Conservation (phyloP, 2,113 vertebrate species). For the Entosphenus tridentatus region DNA sequence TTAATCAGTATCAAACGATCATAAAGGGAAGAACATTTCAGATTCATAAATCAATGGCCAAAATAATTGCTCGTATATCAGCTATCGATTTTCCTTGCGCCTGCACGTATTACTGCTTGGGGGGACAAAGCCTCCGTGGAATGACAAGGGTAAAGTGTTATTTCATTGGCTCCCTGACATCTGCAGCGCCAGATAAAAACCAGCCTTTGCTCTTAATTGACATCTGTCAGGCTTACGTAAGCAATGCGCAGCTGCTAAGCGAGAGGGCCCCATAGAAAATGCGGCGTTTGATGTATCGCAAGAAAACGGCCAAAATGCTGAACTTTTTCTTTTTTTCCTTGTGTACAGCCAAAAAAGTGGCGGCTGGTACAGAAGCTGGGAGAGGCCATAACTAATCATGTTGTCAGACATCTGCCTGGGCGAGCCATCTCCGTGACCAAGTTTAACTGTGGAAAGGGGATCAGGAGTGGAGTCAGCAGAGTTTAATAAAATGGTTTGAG, state of each 20-base stretch:
- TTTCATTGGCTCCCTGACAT: conserved; percentile 89
- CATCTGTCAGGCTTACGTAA: conserved; percentile 60
- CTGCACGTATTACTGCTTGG: too few species aligned
- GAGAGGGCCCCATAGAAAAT: too few species aligned
- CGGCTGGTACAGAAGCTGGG: conserved; percentile 66
- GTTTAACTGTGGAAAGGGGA: too few species aligned
- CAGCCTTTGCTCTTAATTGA: conserved; percentile 99
- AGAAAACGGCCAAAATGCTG: too few species aligned
- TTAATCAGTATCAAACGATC: conserved; percentile 97
- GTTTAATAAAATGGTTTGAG: too few species aligned
- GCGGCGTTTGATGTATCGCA: too few species aligned
- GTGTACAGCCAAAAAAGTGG: conserved; percentile 20
- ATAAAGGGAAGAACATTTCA: conserved; percentile 52
- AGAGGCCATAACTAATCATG: conserved; percentile 11
- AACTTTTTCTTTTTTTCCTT: too few species aligned
- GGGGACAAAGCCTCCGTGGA: too few species aligned
- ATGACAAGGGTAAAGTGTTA: conserved; percentile 99
- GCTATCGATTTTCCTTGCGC: conserved; percentile 61
- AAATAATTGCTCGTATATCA: conserved; percentile 99
- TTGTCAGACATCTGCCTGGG: too few species aligned
- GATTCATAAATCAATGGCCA: conserved; percentile 96
- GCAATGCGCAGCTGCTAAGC: too few species aligned
- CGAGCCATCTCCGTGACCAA: too few species aligned
- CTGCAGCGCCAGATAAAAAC: conserved; percentile 64
- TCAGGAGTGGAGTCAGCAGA: too few species aligned